Evolutionary conservation across 2,888 invertebrate species (phyloP).

Genomic region (Marasmarcha lunaedactyla): DNA sequence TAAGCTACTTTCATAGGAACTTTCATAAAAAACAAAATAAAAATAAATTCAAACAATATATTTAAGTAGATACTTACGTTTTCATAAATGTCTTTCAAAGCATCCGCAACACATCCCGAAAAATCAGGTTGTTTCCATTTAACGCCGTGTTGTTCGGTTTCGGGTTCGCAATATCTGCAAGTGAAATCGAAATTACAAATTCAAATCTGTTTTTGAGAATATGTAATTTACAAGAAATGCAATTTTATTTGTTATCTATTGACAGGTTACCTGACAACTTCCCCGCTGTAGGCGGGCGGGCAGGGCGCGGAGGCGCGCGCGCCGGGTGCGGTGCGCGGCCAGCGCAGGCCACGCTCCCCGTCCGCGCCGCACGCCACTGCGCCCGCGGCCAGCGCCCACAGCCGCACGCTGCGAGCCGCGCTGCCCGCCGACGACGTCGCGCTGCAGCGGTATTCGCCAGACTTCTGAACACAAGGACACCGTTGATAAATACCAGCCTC

Average conservation of each 20-base stretch:
- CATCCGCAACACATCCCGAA: conserved; percentile 77
- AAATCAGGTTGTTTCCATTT: conserved; percentile 84
- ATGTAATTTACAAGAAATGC: background rate
- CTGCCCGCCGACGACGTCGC: conserved; percentile 69
- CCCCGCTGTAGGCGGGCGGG: conserved; percentile 65
- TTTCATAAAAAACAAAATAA: too few species aligned
- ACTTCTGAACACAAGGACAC: conserved; percentile 69
- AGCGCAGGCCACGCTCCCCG: conserved; percentile 66
- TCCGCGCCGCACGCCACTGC: conserved; percentile 60
- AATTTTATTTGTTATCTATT: background rate
- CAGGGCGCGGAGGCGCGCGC: conserved; percentile 69
- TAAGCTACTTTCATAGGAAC: too few species aligned
- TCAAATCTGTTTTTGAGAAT: background rate
- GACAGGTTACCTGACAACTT: conserved; percentile 39
- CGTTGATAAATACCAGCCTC: background rate
- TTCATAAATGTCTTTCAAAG: conserved; percentile 72
- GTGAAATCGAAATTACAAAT: conserved; percentile 8
- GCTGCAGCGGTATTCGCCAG: conserved; percentile 81
- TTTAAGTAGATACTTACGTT: conserved; percentile 46
- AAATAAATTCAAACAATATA: too few species aligned
- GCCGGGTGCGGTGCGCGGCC: conserved; percentile 79
- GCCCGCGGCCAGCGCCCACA: conserved; percentile 74
- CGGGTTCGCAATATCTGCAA: conserved; percentile 63
- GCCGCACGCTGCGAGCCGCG: conserved; percentile 68
- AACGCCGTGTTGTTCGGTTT: conserved; percentile 68